These are phyloP conservation scores for Littorina saxatilis DNA, from an alignment of 1,140 invertebrate species.

Conservation along the genomic window DNA sequence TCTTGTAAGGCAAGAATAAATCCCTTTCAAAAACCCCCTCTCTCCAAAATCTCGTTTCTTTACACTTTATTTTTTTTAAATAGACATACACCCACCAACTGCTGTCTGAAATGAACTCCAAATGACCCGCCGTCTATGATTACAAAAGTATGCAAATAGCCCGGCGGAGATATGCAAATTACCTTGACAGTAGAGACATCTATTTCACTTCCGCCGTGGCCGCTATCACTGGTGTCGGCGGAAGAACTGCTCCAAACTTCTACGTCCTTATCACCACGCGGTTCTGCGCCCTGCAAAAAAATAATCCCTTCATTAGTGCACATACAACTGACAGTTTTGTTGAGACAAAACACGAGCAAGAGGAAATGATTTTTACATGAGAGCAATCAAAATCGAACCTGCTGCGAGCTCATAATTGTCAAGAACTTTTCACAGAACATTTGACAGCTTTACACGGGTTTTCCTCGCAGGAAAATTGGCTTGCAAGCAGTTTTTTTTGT, in stretches of 20 bases:
- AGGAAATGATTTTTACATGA: background rate
- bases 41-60: too few species aligned
- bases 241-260: constrained; percentile 46
- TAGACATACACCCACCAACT: too few species aligned
- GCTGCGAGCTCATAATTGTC: background rate
- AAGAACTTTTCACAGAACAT: background rate
- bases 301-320: background rate
- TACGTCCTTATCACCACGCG: constrained; percentile 22
- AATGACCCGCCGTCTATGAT: too few species aligned
- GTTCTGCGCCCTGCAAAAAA: constrained; percentile 1
- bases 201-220: constrained; percentile 45
- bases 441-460: background rate
- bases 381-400: background rate
- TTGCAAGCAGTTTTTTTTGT: too few species aligned
- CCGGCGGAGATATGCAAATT: background rate
- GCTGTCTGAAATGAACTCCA: too few species aligned
- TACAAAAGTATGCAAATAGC: background rate
- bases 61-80: too few species aligned
- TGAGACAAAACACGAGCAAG: background rate
- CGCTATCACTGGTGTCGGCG: constrained; percentile 45
- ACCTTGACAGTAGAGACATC: constrained; percentile 47
- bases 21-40: too few species aligned
- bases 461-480: too few species aligned
- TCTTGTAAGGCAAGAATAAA: too few species aligned
- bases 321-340: background rate